Percentiles rank a stretch among this genome's conserved stretches.
Evolutionary conservation across 2,113 vertebrate genomes (phyloP).

Genomic region (Saguinus midas): DNA sequence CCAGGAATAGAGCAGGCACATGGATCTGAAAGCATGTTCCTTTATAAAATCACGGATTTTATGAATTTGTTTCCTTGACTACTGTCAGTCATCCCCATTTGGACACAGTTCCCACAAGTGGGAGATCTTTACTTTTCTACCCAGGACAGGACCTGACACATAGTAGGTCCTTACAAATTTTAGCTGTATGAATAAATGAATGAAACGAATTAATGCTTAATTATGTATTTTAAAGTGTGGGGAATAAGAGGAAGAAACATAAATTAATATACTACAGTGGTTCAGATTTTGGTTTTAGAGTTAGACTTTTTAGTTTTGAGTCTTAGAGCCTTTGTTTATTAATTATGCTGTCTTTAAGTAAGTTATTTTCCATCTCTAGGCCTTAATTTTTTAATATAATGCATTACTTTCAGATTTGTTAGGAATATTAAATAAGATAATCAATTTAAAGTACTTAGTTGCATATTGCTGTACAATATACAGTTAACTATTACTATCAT

Average conservation of each 20-base stretch:
- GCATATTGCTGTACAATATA: not conserved
- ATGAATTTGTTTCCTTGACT: not conserved
- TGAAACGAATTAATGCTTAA: not conserved
- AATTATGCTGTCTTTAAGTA: not conserved
- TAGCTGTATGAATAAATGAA: not conserved
- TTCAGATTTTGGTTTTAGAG: not conserved
- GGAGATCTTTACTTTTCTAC: not conserved
- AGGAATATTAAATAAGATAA: not conserved
- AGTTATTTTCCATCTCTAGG: not conserved
- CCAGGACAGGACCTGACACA: not conserved
- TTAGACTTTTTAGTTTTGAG: not conserved
- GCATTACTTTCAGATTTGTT: not conserved
- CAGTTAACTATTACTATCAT: not conserved
- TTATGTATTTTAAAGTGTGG: not conserved
- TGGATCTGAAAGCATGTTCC: not conserved
- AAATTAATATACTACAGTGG: not conserved
- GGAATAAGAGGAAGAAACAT: not conserved
- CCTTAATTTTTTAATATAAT: not conserved
- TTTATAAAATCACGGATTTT: not conserved
- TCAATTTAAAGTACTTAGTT: conserved; percentile 1
- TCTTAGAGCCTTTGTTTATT: not conserved
- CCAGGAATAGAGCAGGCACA: not conserved
- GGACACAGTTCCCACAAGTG: not conserved
- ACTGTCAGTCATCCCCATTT: not conserved
- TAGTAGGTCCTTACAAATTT: not conserved